Evolutionary conservation across 2,113 vertebrate species (phyloP).

Genomic region (Macroglossus sobrinus): DNA sequence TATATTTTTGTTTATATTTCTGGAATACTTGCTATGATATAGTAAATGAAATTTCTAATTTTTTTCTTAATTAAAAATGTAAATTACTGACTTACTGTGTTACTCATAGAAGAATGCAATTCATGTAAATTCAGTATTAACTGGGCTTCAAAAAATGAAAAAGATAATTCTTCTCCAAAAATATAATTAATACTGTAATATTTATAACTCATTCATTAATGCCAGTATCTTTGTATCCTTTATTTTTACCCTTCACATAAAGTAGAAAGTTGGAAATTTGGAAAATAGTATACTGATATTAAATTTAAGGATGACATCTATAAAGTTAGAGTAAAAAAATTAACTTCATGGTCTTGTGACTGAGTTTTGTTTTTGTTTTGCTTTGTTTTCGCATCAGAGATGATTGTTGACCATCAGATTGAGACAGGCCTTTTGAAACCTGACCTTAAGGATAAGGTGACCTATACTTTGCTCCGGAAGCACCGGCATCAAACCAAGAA

Average conservation of each 20-base stretch:
- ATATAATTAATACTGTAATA: background rate
- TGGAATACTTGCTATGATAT: background rate
- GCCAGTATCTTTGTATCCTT: background rate
- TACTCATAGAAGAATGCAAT: background rate
- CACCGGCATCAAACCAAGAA: conserved; percentile 99
- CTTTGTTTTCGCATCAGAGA: conserved; percentile 81
- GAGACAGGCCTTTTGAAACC: conserved; percentile 93
- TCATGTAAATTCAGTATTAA: background rate
- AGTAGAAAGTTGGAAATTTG: background rate
- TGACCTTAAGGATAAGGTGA: conserved; percentile 97
- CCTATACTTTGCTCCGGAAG: conserved; percentile 94
- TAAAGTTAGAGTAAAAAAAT: background rate
- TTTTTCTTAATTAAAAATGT: conserved; percentile 19
- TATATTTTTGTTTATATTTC: conserved; percentile 44
- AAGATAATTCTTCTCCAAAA: background rate
- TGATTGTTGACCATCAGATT: conserved; percentile 96
- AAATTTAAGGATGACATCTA: background rate
- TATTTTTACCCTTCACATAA: background rate
- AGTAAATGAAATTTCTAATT: background rate
- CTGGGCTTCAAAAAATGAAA: background rate
- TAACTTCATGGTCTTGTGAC: background rate
- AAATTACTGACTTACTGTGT: conserved; percentile 26
- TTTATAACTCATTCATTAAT: background rate
- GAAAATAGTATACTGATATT: background rate
- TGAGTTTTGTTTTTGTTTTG: background rate